Evolutionary conservation across 2,888 invertebrate species (phyloP).

Genomic region (Pseudococcus longispinus): DNA sequence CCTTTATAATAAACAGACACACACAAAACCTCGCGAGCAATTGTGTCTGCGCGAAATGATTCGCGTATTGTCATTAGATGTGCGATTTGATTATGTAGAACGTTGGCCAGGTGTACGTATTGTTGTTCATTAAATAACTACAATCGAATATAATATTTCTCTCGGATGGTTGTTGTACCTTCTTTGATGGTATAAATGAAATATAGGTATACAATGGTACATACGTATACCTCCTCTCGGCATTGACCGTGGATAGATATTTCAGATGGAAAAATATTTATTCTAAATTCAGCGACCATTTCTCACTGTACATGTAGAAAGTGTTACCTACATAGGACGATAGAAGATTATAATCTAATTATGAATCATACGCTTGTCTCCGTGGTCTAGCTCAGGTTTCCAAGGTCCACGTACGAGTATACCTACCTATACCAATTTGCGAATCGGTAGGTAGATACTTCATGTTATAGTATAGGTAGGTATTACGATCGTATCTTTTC

Average conservation of each 20-base stretch:
- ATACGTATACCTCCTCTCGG: background rate
- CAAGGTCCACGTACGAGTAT: too few species aligned
- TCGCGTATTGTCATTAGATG: conserved; percentile 6
- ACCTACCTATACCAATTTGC: too few species aligned
- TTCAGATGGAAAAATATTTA: background rate
- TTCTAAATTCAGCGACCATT: background rate
- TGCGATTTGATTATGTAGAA: conserved; percentile 19
- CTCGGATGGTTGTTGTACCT: background rate
- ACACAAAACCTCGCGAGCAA: background rate
- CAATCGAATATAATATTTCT: conserved; percentile 21
- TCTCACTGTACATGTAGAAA: background rate
- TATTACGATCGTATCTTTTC: background rate
- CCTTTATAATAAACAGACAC: background rate
- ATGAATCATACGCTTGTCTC: background rate
- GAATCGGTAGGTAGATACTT: too few species aligned
- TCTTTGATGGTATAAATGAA: background rate
- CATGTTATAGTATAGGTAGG: too few species aligned
- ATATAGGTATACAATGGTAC: background rate
- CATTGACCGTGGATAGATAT: background rate
- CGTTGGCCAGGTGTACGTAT: background rate
- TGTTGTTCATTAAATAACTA: background rate
- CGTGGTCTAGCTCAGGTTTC: background rate
- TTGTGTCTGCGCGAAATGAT: background rate
- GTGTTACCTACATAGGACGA: too few species aligned
- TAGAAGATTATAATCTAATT: background rate